These are phyloP conservation scores for Megaceryle maxima DNA, from an alignment of 2,113 vertebrate genomes.

Conservation along the genomic window DNA sequence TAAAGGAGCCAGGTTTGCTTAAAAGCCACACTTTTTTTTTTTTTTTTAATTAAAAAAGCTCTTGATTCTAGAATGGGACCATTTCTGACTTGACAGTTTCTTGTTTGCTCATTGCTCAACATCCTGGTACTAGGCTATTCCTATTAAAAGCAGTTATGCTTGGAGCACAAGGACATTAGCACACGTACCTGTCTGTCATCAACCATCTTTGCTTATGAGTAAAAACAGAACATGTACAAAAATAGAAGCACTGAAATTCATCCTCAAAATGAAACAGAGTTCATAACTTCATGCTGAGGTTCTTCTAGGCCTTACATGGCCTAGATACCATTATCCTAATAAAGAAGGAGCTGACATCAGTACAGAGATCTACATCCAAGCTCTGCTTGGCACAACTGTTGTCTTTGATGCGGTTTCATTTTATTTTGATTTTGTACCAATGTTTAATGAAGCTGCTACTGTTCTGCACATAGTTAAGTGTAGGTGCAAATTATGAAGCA, in stretches of 20 bases:
- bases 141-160: background rate
- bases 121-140: background rate
- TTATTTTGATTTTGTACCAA: background rate
- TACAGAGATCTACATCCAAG: background rate
- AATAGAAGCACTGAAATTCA: conserved; percentile 28
- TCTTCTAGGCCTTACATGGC: background rate
- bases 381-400: background rate
- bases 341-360: background rate
- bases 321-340: background rate
- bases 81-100: background rate
- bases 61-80: background rate
- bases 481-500: background rate
- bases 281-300: background rate
- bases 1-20: background rate
- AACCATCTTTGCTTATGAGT: background rate
- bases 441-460: background rate
- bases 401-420: background rate
- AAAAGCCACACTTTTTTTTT: background rate
- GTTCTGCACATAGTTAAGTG: background rate
- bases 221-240: background rate
- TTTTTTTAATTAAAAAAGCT: background rate
- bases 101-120: background rate
- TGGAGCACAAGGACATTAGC: background rate
- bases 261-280: conserved; percentile 9
- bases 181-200: background rate